These are phyloP conservation scores for Xestoiulus laeticollis DNA, from an alignment of 2,888 invertebrate genomes.

Conservation along the genomic window DNA sequence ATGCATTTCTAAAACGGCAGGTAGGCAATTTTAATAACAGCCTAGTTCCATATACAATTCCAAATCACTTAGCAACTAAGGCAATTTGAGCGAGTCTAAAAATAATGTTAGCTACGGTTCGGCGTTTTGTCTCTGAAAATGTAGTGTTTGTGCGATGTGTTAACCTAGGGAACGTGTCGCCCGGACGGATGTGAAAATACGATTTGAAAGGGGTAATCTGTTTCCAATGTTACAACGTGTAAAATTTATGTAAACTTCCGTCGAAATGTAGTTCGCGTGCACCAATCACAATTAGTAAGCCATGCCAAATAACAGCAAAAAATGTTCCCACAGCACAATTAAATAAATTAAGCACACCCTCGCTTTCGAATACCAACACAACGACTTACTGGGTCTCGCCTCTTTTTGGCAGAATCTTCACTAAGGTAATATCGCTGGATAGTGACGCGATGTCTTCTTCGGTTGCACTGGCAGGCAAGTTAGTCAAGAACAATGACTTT, in stretches of 20 bases:
- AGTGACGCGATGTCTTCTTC: constrained; percentile 51
- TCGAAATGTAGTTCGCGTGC: not conserved
- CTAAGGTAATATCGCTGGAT: constrained; percentile 48
- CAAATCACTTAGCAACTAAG: not conserved
- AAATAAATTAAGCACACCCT: not conserved
- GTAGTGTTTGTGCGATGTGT: not conserved
- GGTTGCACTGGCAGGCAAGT: constrained; percentile 47
- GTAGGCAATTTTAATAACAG: constrained; percentile 18
- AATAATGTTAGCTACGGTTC: constrained; percentile 6
- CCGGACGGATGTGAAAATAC: no score
- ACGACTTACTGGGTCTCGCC: constrained; percentile 43
- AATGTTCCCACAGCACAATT: constrained; percentile 11
- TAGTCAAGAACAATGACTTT: constrained; percentile 49
- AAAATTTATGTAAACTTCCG: not conserved
- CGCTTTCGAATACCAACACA: not conserved
- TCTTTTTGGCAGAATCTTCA: constrained; percentile 46
- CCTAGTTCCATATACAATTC: not conserved
- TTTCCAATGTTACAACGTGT: not conserved
- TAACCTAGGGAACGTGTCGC: not conserved
- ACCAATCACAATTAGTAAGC: constrained; percentile 45
- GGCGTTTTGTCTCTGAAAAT: not conserved
- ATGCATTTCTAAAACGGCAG: constrained; percentile 50
- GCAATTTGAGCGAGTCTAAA: not conserved
- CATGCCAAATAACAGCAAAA: constrained; percentile 7
- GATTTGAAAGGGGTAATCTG: not conserved